Evolutionary conservation across 2,888 invertebrate genomes (phyloP).

Genomic region (Proisotoma minuta): DNA sequence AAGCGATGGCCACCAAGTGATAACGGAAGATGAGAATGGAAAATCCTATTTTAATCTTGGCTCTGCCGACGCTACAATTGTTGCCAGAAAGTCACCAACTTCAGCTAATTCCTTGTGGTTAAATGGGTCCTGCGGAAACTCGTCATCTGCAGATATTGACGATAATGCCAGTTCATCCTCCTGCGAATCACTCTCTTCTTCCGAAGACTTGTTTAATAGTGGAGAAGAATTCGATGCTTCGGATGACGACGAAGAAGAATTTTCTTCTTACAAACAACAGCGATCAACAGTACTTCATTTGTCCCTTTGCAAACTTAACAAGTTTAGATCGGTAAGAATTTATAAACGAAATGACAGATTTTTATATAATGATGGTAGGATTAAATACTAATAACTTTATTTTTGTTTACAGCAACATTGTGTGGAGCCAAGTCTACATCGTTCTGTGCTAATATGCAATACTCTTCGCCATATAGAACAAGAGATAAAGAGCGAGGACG

Average conservation of each 20-base stretch:
- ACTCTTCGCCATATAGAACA: slow-evolving; percentile 54
- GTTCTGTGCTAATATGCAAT: slow-evolving; percentile 55
- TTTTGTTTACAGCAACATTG: slow-evolving; percentile 48
- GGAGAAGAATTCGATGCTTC: slow-evolving; percentile 45
- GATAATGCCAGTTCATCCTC: slow-evolving; percentile 45
- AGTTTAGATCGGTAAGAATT: slow-evolving; percentile 49
- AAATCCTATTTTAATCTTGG: slow-evolving; percentile 47
- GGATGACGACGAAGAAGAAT: slow-evolving; percentile 43
- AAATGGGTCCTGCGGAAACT: slow-evolving; percentile 14
- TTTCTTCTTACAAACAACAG: slow-evolving; percentile 49
- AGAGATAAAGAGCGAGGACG: slow-evolving; percentile 53
- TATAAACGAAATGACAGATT: not conserved
- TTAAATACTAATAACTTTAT: not conserved
- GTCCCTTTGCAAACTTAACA: slow-evolving; percentile 53
- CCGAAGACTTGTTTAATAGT: slow-evolving; percentile 46
- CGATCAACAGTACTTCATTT: slow-evolving; percentile 54
- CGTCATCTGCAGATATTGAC: slow-evolving; percentile 27
- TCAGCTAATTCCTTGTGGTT: not conserved
- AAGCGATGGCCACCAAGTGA: slow-evolving; percentile 30
- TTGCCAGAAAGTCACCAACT: slow-evolving; percentile 34
- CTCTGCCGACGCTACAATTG: slow-evolving; percentile 39
- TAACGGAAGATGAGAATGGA: slow-evolving; percentile 46
- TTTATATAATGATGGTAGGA: slow-evolving; percentile 5
- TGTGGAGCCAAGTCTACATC: slow-evolving; percentile 53
- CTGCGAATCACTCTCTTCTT: slow-evolving; percentile 43